phyloP scores from a whole-genome alignment of 2,888 invertebrate genomes.

The Ormyrus rosae region DNA sequence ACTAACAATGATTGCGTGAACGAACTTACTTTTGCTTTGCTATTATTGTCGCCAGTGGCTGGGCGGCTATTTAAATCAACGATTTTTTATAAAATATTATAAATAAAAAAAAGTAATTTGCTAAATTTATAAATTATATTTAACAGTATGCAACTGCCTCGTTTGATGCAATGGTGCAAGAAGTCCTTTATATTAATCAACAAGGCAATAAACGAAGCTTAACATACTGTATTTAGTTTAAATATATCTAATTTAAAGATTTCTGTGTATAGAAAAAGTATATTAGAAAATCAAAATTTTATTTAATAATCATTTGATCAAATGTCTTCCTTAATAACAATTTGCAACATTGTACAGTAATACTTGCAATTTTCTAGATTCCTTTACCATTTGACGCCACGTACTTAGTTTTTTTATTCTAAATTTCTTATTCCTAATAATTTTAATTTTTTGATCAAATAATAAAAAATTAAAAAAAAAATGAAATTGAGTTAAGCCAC shows the following conservation, averaged over 20 bases:
- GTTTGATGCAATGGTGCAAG: background rate
- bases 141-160: background rate
- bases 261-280: constrained; percentile 9
- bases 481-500: constrained; percentile 43
- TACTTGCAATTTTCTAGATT: constrained; percentile 42
- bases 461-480: constrained; percentile 6
- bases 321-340: constrained; percentile 48
- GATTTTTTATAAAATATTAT: constrained; percentile 42
- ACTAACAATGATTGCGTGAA: constrained; percentile 58
- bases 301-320: constrained; percentile 19
- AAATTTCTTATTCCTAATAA: constrained; percentile 19
- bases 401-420: constrained; percentile 48
- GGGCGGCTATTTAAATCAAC: constrained; percentile 26
- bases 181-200: constrained; percentile 1
- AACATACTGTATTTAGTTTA: background rate
- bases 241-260: constrained; percentile 20
- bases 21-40: constrained; percentile 64
- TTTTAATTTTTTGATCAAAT: constrained; percentile 42
- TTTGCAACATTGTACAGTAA: constrained; percentile 39
- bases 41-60: constrained; percentile 67
- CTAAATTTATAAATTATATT: constrained; percentile 9
- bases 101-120: constrained; percentile 32
- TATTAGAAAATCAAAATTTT: constrained; percentile 34
- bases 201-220: constrained; percentile 25
- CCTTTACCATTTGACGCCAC: constrained; percentile 39